A percentile compares a stretch with the other conserved stretches of the same genome.
These are phyloP conservation scores for Actenoides lindsayi DNA, from an alignment of 2,113 vertebrate genomes.

Conservation along the genomic window DNA sequence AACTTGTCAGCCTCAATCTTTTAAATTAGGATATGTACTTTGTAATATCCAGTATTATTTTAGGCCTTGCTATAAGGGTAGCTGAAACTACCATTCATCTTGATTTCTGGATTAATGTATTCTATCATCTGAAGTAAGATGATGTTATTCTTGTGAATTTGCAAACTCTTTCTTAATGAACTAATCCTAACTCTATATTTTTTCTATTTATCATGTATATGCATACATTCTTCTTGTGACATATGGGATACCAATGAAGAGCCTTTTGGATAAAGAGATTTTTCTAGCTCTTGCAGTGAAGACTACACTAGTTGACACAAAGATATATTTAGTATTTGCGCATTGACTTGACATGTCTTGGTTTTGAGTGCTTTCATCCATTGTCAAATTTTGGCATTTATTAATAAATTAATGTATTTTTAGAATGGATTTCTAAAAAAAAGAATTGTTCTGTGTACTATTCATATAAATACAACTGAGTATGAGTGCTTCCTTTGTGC, in stretches of 20 bases:
- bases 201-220: background rate
- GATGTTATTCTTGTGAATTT: background rate
- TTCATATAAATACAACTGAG: background rate
- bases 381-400: background rate
- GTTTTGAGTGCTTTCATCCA: background rate
- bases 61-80: background rate
- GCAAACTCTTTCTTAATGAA: background rate
- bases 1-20: background rate
- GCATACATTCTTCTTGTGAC: background rate
- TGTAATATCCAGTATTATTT: background rate
- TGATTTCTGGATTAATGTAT: background rate
- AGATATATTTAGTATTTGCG: background rate
- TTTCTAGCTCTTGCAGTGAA: background rate
- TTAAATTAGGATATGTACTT: background rate
- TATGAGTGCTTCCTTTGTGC: background rate
- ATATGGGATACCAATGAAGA: background rate
- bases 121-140: background rate
- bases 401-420: background rate
- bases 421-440: background rate
- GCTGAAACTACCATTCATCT: background rate
- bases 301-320: background rate
- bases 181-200: background rate
- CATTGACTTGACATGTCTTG: background rate
- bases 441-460: background rate
- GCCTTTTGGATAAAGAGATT: background rate